A percentile compares a stretch with the other conserved stretches of the same genome.
phyloP scores from a whole-genome alignment of 2,113 vertebrate species.

The Mixornis gularis region DNA sequence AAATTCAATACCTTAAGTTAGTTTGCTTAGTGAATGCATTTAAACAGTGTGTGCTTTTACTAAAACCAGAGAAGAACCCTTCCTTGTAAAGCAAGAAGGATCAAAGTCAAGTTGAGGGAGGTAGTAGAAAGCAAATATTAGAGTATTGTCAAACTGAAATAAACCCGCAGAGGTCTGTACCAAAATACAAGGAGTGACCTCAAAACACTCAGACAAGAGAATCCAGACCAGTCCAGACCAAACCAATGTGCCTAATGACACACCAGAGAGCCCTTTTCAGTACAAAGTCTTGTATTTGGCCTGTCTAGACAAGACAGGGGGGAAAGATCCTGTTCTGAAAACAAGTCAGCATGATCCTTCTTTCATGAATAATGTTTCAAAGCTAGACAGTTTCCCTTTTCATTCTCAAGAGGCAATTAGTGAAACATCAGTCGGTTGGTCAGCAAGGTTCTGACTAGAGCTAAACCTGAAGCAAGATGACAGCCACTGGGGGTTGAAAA shows the following conservation, averaged over 20 bases:
- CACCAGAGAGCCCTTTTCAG: conserved; percentile 61
- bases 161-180: background rate
- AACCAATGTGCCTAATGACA: conserved; percentile 57
- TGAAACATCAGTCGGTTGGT: conserved; percentile 50
- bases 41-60: background rate
- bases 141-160: background rate
- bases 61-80: background rate
- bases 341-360: conserved; percentile 64
- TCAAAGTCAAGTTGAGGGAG: background rate
- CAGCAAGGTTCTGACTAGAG: conserved; percentile 21
- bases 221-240: conserved; percentile 7
- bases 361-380: conserved; percentile 60
- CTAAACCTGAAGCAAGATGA: conserved; percentile 9
- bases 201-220: background rate
- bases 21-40: background rate
- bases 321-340: conserved; percentile 59
- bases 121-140: background rate
- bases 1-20: background rate
- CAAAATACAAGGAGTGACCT: background rate
- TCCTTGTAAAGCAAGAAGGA: background rate
- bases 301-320: conserved; percentile 67
- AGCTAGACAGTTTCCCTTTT: conserved; percentile 26
- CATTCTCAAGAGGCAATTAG: conserved; percentile 73
- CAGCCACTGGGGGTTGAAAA: background rate
- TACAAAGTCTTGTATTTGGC: conserved; percentile 65